These are phyloP conservation scores for Cantharis nigra DNA, from an alignment of 2,888 invertebrate genomes.

Conservation along the genomic window DNA sequence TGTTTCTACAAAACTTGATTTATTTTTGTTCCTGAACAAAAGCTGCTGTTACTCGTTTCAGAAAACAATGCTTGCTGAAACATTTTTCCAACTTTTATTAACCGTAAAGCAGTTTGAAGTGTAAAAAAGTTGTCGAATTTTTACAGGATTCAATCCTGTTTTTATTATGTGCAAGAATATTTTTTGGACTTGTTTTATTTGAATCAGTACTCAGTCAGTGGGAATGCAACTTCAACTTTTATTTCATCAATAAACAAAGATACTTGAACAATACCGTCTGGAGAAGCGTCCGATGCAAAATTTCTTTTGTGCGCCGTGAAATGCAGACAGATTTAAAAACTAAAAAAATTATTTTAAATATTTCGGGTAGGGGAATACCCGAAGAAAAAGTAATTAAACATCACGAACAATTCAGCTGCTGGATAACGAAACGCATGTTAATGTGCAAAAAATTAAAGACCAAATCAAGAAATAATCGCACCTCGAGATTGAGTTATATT, in stretches of 20 bases:
- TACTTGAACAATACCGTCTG: not conserved
- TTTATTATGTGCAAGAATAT: not conserved
- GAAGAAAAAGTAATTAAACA: not conserved
- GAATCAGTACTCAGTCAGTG: not conserved
- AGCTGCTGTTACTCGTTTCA: not conserved
- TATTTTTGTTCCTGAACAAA: not conserved
- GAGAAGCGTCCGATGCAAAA: not conserved
- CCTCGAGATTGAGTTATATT: not conserved
- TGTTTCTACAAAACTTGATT: no score
- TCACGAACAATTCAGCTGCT: not conserved
- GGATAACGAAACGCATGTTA: not conserved
- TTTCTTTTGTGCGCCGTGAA: not conserved
- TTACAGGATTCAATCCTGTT: not conserved
- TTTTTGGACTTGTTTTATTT: not conserved
- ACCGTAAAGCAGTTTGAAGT: not conserved
- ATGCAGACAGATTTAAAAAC: not conserved
- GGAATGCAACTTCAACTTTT: not conserved
- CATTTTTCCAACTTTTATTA: not conserved
- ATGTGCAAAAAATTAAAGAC: not conserved
- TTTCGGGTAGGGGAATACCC: not conserved
- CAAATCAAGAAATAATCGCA: not conserved
- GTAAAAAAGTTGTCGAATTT: not conserved
- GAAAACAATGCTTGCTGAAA: not conserved
- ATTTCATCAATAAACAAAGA: not conserved
- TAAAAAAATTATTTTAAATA: not conserved